Evolutionary conservation across 2,113 vertebrate species (phyloP).

Genomic region (Anolis carolinensis): DNA sequence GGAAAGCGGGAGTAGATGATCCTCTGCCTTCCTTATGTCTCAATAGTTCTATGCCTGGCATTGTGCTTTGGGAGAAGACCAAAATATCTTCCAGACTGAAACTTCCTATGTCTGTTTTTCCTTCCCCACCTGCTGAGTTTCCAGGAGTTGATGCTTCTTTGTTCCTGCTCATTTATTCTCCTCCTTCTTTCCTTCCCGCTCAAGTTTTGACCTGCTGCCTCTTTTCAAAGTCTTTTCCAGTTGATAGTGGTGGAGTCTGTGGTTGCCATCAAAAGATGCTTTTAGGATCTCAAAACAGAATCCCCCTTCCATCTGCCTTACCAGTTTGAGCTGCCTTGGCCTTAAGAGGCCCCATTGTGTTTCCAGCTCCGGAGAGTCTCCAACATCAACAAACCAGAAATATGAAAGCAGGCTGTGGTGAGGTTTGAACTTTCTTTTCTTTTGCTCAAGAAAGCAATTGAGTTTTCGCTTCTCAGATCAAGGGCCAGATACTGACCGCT

Average conservation of each 20-base stretch:
- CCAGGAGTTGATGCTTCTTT: neutral
- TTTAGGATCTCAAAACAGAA: neutral
- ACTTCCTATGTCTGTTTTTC: neutral
- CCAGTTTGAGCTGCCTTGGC: neutral
- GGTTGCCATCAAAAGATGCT: neutral
- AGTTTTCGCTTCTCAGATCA: neutral
- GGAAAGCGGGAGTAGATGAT: neutral
- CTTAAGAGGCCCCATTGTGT: slow-evolving; percentile 52
- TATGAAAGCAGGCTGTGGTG: slow-evolving; percentile 39
- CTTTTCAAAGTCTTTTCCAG: neutral
- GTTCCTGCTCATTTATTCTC: neutral
- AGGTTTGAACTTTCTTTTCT: neutral
- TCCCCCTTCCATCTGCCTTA: neutral
- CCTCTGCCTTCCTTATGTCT: neutral
- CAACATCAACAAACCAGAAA: slow-evolving; percentile 45
- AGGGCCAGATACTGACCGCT: neutral
- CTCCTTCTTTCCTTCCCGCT: neutral
- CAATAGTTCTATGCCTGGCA: neutral
- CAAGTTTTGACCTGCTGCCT: neutral
- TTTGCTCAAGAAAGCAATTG: neutral
- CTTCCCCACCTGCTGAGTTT: too few species aligned
- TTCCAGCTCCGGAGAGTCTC: slow-evolving; percentile 27
- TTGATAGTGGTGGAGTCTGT: neutral
- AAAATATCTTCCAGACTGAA: neutral
- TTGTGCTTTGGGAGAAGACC: neutral